Evolutionary conservation across 1,140 invertebrate genomes (phyloP).

Genomic region (Caenorhabditis tropicalis): DNA sequence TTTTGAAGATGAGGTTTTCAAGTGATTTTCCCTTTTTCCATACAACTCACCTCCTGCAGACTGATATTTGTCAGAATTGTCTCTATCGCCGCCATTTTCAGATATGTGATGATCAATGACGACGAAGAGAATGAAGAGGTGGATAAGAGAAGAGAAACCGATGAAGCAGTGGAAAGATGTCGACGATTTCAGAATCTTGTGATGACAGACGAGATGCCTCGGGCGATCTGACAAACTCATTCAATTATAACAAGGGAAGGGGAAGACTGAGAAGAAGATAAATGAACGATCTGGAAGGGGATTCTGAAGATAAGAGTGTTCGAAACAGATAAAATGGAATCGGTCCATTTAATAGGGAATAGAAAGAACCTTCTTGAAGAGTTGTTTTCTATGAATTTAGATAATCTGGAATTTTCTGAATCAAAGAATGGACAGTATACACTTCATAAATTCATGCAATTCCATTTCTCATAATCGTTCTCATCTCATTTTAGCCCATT

Average conservation of each 20-base stretch:
- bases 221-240: constrained; percentile 36
- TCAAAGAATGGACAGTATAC: too few species aligned
- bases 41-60: background rate
- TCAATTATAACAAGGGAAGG: background rate
- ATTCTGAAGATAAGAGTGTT: background rate
- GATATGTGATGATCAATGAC: constrained; percentile 7
- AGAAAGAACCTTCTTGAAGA: too few species aligned
- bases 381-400: too few species aligned
- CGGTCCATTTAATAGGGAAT: too few species aligned
- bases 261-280: background rate
- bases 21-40: background rate
- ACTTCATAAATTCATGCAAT: too few species aligned
- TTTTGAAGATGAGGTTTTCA: constrained; percentile 21
- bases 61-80: constrained; percentile 29
- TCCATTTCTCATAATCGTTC: background rate
- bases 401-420: too few species aligned
- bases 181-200: background rate
- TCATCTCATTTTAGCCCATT: background rate
- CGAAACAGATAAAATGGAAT: background rate
- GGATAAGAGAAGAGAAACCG: background rate
- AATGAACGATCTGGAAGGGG: background rate
- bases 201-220: constrained; percentile 32
- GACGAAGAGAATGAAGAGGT: background rate
- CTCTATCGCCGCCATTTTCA: constrained; percentile 14
- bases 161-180: background rate